Percentiles rank a stretch among this genome's conserved stretches.
Evolutionary conservation across 2,797 vertebrate genomes (phyloP).

Genomic region (Synaphobranchus kaupii): DNA sequence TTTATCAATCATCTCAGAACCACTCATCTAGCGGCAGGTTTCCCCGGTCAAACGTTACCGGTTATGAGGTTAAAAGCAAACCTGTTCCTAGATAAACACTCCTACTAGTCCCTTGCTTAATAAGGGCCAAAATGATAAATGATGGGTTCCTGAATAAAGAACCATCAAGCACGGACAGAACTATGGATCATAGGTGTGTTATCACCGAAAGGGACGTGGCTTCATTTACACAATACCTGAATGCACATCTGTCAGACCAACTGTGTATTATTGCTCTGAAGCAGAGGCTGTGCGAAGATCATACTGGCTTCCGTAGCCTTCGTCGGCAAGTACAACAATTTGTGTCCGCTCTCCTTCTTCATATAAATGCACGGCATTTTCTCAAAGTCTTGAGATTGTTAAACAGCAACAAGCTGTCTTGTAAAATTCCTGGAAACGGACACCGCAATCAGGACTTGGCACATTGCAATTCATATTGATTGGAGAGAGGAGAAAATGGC

Average conservation of each 20-base stretch:
- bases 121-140: too few relatives aligned
- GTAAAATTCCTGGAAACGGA: constrained; percentile 70
- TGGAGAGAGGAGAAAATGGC: neutral
- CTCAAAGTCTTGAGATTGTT: constrained; percentile 74
- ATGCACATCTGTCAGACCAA: neutral
- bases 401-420: constrained; percentile 76
- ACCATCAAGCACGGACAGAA: neutral
- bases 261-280: neutral
- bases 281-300: neutral
- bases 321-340: too few relatives aligned
- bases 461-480: constrained; percentile 2
- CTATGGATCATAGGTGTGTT: neutral
- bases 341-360: neutral
- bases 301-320: neutral
- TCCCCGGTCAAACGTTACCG: too few relatives aligned
- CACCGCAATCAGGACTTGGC: constrained; percentile 61
- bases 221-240: neutral
- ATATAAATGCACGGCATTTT: constrained; percentile 55
- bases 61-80: too few relatives aligned
- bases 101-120: too few relatives aligned
- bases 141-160: neutral
- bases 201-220: neutral
- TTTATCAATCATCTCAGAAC: neutral
- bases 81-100: too few relatives aligned
- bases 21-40: neutral